phyloP scores from a whole-genome alignment of 2,888 invertebrate genomes.

The Lysandra bellargus region DNA sequence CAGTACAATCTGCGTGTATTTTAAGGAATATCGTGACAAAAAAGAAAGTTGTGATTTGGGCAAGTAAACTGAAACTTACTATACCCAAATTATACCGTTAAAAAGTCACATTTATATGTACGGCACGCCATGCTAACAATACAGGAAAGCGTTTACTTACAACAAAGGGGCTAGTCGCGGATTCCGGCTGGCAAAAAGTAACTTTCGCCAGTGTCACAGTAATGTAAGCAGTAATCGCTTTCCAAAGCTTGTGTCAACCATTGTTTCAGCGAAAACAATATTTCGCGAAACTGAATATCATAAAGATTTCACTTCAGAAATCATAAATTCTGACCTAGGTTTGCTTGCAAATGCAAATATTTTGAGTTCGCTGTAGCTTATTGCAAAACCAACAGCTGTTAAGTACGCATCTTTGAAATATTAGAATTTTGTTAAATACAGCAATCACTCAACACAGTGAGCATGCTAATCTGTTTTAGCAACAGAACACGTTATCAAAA shows the following conservation, averaged over 20 bases:
- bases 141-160: conserved; percentile 35
- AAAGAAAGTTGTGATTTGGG: background rate
- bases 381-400: background rate
- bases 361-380: background rate
- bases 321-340: conserved; percentile 40
- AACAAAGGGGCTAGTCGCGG: conserved; percentile 53
- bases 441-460: background rate
- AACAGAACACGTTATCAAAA: background rate
- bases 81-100: background rate
- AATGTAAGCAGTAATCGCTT: conserved; percentile 60
- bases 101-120: background rate
- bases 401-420: background rate
- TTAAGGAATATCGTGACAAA: background rate
- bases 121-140: background rate
- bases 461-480: background rate
- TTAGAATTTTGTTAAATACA: background rate
- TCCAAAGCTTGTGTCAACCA: conserved; percentile 67
- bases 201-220: conserved; percentile 65
- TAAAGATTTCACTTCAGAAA: background rate
- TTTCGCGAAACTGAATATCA: conserved; percentile 35
- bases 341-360: background rate
- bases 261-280: conserved; percentile 70
- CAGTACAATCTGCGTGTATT: background rate
- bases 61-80: background rate
- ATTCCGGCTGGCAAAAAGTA: conserved; percentile 55